phyloP scores from a whole-genome alignment of 2,113 vertebrate species.

The Mastomys natalensis region DNA sequence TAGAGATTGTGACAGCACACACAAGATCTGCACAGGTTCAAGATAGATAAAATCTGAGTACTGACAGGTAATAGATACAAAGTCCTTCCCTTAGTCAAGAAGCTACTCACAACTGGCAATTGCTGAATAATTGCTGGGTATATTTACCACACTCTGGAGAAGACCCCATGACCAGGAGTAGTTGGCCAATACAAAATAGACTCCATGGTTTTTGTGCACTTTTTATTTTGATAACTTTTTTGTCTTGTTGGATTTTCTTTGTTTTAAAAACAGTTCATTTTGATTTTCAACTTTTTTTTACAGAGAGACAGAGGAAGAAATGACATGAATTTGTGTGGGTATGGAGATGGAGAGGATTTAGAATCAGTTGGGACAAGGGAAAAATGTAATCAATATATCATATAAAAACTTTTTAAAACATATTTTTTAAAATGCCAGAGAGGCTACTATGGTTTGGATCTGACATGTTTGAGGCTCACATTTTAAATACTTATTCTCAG shows the following conservation, averaged over 20 bases:
- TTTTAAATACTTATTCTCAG: not conserved
- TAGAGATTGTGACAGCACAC: not conserved
- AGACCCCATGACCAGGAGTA: not conserved
- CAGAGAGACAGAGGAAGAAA: not conserved
- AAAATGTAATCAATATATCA: not conserved
- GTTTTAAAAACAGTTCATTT: not conserved
- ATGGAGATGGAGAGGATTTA: not conserved
- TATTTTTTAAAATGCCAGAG: not conserved
- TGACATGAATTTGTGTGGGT: not conserved
- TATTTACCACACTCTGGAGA: not conserved
- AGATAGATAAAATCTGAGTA: not conserved
- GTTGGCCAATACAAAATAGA: not conserved
- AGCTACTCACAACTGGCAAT: not conserved
- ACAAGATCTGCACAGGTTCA: not conserved
- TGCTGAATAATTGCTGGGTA: too few species aligned
- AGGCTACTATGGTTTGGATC: not conserved
- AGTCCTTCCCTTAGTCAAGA: too few species aligned
- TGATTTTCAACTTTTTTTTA: not conserved
- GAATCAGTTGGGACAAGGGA: too few species aligned
- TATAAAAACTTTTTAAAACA: not conserved
- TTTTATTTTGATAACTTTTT: not conserved
- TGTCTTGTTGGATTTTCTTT: not conserved
- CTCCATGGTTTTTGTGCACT: not conserved
- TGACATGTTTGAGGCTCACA: not conserved
- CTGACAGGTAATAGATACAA: not conserved